Evolutionary conservation across 2,888 invertebrate genomes (phyloP), one percentile per base, ranked within the genome.

Genomic region (Lysandra coridon): DNA sequence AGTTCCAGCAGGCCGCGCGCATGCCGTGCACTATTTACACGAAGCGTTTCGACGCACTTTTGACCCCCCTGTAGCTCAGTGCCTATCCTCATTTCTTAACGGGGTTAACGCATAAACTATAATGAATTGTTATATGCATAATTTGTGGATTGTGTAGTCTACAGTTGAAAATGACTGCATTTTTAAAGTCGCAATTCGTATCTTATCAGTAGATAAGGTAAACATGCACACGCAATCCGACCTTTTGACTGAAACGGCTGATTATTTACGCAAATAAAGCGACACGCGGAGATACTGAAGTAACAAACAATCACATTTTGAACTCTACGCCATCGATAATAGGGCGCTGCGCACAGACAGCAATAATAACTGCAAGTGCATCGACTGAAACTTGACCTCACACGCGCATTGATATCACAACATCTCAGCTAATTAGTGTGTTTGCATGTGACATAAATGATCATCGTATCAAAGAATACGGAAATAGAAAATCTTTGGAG

Each of bases 221-320:
- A 73, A 73, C 74, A 40, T n/a, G 40, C 1, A 57, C 78, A 79
- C 81, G 79, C 80, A 80, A 79, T 78, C 53, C 80, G 82, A 83
- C 83, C 83, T 83, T 81, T 81, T 79, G 81, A 83, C 81, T 80
- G 81, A 79, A 80, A 79, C 75, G 53, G 81, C 78, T 82, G 82
- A 83, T 81, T 82, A 82, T 80, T 81, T 80, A 82, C 81, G 81
- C 80, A 78, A 80, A 81, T 81, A 81, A 80, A 80, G 73, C 78
- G 30, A 82, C 82, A 81, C 79, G 81, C 80, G 79, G 53, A 60
- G 80, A 78, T 80, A 80, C 44, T 44, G 53, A 23, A 23, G 23
- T 10, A 14, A 49, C 6, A 14, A n/a, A 49, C 6, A 75, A 14
- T 23, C 40, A 30, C 76, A 30, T 75, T 75, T 53, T 53, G 17